Evolutionary conservation across 2,797 vertebrate genomes (phyloP).

Genomic region (Orientallactaga sibirica): DNA sequence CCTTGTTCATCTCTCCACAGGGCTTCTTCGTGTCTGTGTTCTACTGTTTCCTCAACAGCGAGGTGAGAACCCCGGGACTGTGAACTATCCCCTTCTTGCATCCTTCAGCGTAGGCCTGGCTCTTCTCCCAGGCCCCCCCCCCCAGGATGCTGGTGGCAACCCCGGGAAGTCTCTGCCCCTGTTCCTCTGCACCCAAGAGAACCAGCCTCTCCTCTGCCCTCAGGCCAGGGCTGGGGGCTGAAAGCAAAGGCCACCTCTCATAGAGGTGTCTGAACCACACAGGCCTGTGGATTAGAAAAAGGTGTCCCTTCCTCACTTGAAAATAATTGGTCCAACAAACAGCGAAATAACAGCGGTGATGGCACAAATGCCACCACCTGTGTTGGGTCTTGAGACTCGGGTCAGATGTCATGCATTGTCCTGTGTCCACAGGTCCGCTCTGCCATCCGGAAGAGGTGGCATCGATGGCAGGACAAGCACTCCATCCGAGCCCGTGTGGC

Average conservation of each 20-base stretch:
- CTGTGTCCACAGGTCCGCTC: slow-evolving; percentile 91
- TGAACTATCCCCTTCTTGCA: background rate
- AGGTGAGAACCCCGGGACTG: slow-evolving; percentile 91
- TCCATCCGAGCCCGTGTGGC: slow-evolving; percentile 93
- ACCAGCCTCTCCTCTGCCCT: background rate
- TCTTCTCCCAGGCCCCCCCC: background rate
- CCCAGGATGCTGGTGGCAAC: too few relatives aligned
- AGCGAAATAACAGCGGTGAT: background rate
- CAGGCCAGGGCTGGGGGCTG: accelerated
- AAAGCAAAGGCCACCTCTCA: background rate
- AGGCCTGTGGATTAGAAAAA: background rate
- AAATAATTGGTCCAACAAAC: background rate
- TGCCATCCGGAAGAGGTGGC: slow-evolving; percentile 94
- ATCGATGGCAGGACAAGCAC: slow-evolving; percentile 96
- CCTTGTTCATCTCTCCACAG: slow-evolving; percentile 85
- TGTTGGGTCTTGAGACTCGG: background rate
- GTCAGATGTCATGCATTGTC: accelerated
- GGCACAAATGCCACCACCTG: accelerated
- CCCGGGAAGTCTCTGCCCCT: too few relatives aligned
- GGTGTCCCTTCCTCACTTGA: background rate
- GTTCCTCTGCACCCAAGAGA: background rate
- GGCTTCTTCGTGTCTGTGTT: slow-evolving; percentile 99
- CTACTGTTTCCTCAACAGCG: slow-evolving; percentile 99
- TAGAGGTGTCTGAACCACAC: background rate
- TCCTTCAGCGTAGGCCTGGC: background rate